Conservation (phyloP, 2,797 vertebrate species). For the Melanogrammus aeglefinus region DNA sequence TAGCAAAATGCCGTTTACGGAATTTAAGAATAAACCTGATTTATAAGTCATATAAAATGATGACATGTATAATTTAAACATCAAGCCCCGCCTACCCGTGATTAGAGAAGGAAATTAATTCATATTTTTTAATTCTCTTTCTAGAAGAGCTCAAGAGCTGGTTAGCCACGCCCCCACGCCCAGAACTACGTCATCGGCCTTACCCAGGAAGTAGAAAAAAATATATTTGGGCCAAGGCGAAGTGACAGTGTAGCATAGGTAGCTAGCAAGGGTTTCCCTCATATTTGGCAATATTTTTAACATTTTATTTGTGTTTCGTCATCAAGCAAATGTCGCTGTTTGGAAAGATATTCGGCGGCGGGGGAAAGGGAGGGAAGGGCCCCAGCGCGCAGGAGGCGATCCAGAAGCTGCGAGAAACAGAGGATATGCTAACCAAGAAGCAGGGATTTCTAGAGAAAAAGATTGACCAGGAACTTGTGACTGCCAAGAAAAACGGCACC, state of each 20-base stretch:
- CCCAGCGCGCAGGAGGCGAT: constrained; percentile 93
- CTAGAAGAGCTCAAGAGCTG: neutral
- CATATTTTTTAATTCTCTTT: neutral
- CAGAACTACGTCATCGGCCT: constrained; percentile 62
- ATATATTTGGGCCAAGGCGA: constrained; percentile 46
- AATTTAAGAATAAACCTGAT: constrained; percentile 42
- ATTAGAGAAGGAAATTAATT: neutral
- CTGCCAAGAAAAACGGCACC: constrained; percentile 92
- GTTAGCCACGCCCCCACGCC: neutral
- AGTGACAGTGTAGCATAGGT: constrained; percentile 42
- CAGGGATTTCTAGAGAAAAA: constrained; percentile 96
- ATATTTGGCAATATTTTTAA: constrained; percentile 6
- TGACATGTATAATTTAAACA: constrained; percentile 57
- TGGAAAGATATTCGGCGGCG: constrained; percentile 82
- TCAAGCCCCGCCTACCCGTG: constrained; percentile 14
- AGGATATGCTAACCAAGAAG: constrained; percentile 96
- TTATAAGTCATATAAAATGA: constrained; percentile 64
- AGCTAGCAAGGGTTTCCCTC: constrained; percentile 8
- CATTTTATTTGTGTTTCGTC: constrained; percentile 18
- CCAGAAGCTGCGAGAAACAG: constrained; percentile 93
- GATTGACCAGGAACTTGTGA: constrained; percentile 88
- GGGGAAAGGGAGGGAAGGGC: constrained; percentile 83
- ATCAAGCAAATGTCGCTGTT: constrained; percentile 74
- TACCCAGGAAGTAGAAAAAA: constrained; percentile 66
- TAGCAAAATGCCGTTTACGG: constrained; percentile 57